Conservation (phyloP, 2,113 vertebrate genomes). For the Corythoichthys intestinalis region DNA sequence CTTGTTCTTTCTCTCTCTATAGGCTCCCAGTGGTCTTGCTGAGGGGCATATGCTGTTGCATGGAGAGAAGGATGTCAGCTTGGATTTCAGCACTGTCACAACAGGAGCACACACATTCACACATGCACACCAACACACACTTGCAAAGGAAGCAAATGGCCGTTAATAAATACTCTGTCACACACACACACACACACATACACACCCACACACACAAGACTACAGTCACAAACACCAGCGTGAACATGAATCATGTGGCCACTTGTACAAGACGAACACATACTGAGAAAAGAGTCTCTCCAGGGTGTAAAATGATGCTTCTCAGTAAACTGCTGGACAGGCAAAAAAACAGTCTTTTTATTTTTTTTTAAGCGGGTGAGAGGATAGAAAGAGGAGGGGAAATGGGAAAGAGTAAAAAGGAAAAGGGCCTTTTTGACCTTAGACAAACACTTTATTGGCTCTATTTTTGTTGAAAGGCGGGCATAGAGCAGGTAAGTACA, state of each 20-base stretch:
- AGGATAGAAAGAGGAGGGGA: slow-evolving; percentile 16
- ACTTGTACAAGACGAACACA: slow-evolving; percentile 36
- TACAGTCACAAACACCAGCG: slow-evolving; percentile 26
- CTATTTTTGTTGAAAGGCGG: slow-evolving; percentile 4
- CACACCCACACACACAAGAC: neutral
- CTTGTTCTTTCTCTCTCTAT: slow-evolving; percentile 41
- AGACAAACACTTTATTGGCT: slow-evolving; percentile 5
- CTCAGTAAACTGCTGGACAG: slow-evolving; percentile 59
- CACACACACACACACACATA: slow-evolving; percentile 7
- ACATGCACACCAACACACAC: slow-evolving; percentile 11
- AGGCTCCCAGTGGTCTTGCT: slow-evolving; percentile 69
- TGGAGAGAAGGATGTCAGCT: slow-evolving; percentile 68
- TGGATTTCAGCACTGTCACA: slow-evolving; percentile 70
- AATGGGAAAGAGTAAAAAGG: neutral
- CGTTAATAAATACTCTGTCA: slow-evolving; percentile 37
- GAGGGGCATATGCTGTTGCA: slow-evolving; percentile 71
- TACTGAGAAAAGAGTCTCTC: slow-evolving; percentile 45
- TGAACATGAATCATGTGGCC: slow-evolving; percentile 41
- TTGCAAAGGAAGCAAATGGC: slow-evolving; percentile 46
- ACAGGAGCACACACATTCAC: slow-evolving; percentile 50
- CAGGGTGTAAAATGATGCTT: slow-evolving; percentile 47
- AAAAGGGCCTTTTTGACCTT: slow-evolving; percentile 9
- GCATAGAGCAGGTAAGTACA: neutral
- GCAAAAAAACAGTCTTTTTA: slow-evolving; percentile 49
- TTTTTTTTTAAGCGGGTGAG: slow-evolving; percentile 36